Conservation (phyloP, 1,140 invertebrate species). For the Subanguina moxae region DNA sequence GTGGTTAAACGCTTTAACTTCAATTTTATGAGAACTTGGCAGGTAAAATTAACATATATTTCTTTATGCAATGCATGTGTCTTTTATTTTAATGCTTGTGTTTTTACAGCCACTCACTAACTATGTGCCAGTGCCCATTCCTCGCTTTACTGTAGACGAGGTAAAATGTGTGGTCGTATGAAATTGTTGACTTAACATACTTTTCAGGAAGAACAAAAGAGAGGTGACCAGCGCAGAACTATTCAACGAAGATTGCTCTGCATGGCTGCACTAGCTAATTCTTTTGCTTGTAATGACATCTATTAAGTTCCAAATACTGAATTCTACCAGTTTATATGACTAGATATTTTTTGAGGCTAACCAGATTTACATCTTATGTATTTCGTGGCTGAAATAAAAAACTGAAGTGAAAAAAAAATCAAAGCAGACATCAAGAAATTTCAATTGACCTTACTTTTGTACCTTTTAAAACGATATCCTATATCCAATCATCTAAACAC, state of each 20-base stretch:
- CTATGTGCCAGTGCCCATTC: not conserved
- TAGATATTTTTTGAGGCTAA: too few relatives aligned
- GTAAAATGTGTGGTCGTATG: not conserved
- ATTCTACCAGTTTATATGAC: too few relatives aligned
- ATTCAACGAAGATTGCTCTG: constrained; percentile 24
- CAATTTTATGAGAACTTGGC: constrained; percentile 36
- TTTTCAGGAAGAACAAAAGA: not conserved
- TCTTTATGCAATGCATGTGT: too few relatives aligned
- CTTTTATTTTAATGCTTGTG: too few relatives aligned
- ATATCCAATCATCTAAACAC: too few relatives aligned
- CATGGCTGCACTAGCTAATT: constrained; percentile 24
- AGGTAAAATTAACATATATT: not conserved
- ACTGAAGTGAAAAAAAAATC: too few relatives aligned
- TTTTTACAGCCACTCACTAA: not conserved
- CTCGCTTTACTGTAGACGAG: not conserved
- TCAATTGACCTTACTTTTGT: too few relatives aligned
- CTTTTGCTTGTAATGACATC: constrained; percentile 20
- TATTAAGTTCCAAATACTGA: not conserved
- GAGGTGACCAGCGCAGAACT: not conserved
- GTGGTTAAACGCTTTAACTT: constrained; percentile 27
- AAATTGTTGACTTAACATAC: not conserved
- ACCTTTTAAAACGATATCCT: too few relatives aligned
- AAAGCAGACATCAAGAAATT: too few relatives aligned
- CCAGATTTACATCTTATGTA: too few relatives aligned
- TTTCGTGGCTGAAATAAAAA: too few relatives aligned